A percentile compares a stretch with the other conserved stretches of the same genome.
Evolutionary conservation across 2,797 vertebrate species (phyloP).

Genomic region (Ambastaia sidthimunki): DNA sequence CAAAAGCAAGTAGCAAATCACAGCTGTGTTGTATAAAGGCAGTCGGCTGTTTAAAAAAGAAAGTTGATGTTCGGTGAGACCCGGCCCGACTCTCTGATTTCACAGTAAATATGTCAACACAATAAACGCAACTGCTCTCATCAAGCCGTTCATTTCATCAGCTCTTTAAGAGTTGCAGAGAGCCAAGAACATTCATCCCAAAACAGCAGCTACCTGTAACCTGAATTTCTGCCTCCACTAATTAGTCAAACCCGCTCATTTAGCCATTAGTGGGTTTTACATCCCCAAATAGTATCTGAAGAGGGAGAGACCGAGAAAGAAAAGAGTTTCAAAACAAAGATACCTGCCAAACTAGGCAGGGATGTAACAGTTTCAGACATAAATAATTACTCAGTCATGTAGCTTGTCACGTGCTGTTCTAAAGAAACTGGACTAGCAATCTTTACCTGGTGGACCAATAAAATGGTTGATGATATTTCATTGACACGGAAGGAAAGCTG

Average conservation of each 20-base stretch:
- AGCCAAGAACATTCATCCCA: background rate
- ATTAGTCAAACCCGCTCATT: constrained; percentile 32
- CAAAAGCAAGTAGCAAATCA: too few species aligned
- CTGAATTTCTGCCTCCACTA: constrained; percentile 8
- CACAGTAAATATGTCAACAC: too few species aligned
- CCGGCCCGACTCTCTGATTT: too few species aligned
- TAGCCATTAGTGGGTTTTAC: constrained; percentile 14
- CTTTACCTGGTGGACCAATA: background rate
- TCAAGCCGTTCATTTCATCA: too few species aligned
- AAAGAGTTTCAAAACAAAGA: constrained; percentile 8
- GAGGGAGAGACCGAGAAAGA: constrained; percentile 24
- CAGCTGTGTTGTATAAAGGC: too few species aligned
- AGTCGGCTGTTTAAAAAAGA: too few species aligned
- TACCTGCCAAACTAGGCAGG: constrained; percentile 8
- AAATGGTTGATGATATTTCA: background rate
- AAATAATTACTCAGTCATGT: background rate
- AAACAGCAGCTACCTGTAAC: background rate
- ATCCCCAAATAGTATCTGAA: constrained; percentile 21
- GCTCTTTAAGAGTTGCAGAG: background rate
- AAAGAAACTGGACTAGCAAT: background rate
- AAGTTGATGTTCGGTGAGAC: too few species aligned
- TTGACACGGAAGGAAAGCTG: background rate
- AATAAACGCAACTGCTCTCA: too few species aligned
- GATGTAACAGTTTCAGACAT: background rate
- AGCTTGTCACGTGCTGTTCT: background rate